Conservation (phyloP, 2,113 vertebrate genomes). For the Semicossyphus pulcher region DNA sequence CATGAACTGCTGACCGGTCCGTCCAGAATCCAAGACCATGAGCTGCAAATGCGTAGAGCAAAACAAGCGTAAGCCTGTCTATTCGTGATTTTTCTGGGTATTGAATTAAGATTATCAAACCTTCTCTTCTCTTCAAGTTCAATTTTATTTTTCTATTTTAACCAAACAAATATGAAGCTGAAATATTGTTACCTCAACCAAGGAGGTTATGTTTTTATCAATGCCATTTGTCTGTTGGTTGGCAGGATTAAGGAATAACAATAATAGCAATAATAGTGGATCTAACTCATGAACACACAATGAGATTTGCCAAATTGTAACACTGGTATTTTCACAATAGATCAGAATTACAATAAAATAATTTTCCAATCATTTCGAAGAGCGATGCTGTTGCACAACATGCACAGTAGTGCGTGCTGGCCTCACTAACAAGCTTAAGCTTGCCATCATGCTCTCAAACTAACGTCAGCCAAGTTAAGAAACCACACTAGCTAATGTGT, state of each 20-base stretch:
- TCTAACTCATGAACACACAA: too few relatives aligned
- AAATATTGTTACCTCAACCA: too few relatives aligned
- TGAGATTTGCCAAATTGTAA: too few relatives aligned
- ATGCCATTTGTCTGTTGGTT: background rate
- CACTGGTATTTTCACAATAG: too few relatives aligned
- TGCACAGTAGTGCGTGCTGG: background rate
- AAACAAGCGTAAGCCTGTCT: conserved; percentile 9
- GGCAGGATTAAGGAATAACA: background rate
- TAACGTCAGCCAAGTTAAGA: background rate
- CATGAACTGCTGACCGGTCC: conserved; percentile 89
- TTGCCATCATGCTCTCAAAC: conserved; percentile 6
- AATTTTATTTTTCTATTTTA: conserved; percentile 4
- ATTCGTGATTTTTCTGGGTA: background rate
- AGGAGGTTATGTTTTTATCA: too few relatives aligned
- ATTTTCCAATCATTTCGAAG: background rate
- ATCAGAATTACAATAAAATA: too few relatives aligned
- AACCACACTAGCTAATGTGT: background rate
- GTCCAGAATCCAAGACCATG: conserved; percentile 90
- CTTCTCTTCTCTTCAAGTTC: background rate
- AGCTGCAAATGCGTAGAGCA: conserved; percentile 41
- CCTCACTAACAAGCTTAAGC: conserved; percentile 47
- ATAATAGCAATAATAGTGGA: too few relatives aligned
- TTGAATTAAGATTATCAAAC: background rate
- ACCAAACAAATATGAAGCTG: background rate
- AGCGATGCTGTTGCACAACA: background rate